These are phyloP conservation scores for Pandemis corylana DNA, from an alignment of 2,888 invertebrate species.

Conservation along the genomic window DNA sequence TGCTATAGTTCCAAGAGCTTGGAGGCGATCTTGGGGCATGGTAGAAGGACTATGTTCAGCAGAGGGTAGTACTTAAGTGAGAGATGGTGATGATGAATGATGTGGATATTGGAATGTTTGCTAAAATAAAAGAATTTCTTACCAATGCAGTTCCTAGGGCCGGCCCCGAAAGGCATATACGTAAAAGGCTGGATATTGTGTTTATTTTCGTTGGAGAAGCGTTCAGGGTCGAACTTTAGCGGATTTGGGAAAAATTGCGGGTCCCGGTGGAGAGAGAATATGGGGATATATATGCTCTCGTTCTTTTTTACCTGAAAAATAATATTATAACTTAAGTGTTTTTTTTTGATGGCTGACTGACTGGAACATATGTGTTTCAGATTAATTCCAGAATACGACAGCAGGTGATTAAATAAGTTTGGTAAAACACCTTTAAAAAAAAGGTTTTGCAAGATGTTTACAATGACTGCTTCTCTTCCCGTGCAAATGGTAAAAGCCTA, in stretches of 20 bases:
- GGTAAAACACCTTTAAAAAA: too few relatives aligned
- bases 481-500: too few relatives aligned
- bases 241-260: not conserved
- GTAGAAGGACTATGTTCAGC: too few relatives aligned
- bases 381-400: too few relatives aligned
- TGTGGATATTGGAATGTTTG: too few relatives aligned
- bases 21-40: too few relatives aligned
- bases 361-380: not conserved
- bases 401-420: too few relatives aligned
- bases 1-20: too few relatives aligned
- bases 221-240: constrained; percentile 26
- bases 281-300: not conserved
- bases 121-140: constrained; percentile 27
- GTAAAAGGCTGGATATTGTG: constrained; percentile 61
- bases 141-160: constrained; percentile 87
- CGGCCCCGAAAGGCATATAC: constrained; percentile 84
- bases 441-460: too few relatives aligned
- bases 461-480: too few relatives aligned
- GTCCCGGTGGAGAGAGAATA: not conserved
- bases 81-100: not conserved
- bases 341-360: not conserved
- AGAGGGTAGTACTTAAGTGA: not conserved
- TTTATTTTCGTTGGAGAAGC: constrained; percentile 85
- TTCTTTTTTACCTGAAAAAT: not conserved
- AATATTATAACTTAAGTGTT: not conserved